These are phyloP conservation scores for Cercocebus atys DNA, from an alignment of 2,113 vertebrate species.

Conservation along the genomic window DNA sequence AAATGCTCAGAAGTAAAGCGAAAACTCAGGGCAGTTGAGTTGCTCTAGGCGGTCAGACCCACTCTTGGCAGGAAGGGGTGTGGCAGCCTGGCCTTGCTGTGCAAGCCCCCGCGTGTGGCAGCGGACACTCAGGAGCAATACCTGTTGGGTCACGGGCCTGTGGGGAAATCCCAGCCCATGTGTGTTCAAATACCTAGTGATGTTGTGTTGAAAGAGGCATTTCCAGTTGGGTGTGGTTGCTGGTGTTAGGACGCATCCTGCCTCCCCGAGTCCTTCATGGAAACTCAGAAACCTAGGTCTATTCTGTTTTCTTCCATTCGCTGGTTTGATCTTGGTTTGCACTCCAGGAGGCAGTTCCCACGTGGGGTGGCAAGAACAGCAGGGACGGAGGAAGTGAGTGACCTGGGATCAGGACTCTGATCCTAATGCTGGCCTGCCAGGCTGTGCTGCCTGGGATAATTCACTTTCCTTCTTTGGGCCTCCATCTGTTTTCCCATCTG, in stretches of 20 bases:
- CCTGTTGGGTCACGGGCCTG: conserved; percentile 21
- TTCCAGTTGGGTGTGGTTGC: neutral
- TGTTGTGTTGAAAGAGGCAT: conserved; percentile 21
- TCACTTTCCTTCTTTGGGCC: neutral
- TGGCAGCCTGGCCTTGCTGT: neutral
- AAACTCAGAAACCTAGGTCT: neutral
- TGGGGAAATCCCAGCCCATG: neutral
- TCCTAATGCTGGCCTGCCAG: neutral
- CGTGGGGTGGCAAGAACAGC: neutral
- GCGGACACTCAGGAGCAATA: neutral
- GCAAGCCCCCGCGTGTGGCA: neutral
- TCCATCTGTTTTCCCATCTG: neutral
- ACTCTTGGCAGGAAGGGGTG: neutral
- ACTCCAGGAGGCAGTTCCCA: neutral
- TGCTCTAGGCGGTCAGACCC: neutral
- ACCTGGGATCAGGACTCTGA: neutral
- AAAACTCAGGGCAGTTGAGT: neutral
- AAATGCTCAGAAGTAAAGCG: neutral
- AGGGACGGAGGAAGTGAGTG: neutral
- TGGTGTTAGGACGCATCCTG: neutral
- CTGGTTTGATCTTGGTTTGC: neutral
- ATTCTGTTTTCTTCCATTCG: neutral
- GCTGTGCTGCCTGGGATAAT: neutral
- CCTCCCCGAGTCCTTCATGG: neutral
- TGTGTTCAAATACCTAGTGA: neutral